Percentiles rank a stretch among this genome's conserved stretches.
These are phyloP conservation scores for Graptemys geographica DNA, from an alignment of 2,797 vertebrate genomes.

Conservation along the genomic window DNA sequence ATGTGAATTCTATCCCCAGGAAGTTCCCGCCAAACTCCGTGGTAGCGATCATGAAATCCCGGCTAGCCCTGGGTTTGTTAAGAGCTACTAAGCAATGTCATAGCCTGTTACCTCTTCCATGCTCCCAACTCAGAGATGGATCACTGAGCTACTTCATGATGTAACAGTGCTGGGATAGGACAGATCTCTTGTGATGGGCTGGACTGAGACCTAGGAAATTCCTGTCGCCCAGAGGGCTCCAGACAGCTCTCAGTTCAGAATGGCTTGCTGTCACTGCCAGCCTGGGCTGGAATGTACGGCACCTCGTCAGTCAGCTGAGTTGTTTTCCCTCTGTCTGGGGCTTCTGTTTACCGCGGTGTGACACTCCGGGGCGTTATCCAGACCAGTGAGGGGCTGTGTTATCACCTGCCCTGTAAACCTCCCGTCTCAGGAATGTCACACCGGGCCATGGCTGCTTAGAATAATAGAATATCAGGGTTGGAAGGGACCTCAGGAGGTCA, in stretches of 20 bases:
- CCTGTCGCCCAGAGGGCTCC: neutral
- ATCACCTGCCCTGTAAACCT: neutral
- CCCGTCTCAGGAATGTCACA: neutral
- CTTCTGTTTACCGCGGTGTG: neutral
- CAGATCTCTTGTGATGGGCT: neutral
- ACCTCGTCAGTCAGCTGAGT: neutral
- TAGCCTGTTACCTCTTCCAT: neutral
- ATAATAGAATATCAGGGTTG: too few species aligned
- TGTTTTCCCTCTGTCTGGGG: neutral
- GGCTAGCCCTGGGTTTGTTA: neutral
- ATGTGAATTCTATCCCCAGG: neutral
- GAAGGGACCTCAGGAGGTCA: too few species aligned
- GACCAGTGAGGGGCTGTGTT: too few species aligned
- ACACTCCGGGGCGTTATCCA: too few species aligned
- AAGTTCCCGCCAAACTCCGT: neutral
- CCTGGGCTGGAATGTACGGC: too few species aligned
- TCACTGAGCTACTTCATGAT: neutral
- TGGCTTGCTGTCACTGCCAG: rapidly evolving
- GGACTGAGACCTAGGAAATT: neutral
- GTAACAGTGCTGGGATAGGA: rapidly evolving
- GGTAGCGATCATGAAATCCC: too few species aligned
- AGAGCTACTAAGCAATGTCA: too few species aligned
- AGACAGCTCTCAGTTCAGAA: neutral
- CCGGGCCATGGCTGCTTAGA: neutral
- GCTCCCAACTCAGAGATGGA: neutral